Conservation (phyloP, 2,888 invertebrate genomes). For the Andricus quercusramuli region DNA sequence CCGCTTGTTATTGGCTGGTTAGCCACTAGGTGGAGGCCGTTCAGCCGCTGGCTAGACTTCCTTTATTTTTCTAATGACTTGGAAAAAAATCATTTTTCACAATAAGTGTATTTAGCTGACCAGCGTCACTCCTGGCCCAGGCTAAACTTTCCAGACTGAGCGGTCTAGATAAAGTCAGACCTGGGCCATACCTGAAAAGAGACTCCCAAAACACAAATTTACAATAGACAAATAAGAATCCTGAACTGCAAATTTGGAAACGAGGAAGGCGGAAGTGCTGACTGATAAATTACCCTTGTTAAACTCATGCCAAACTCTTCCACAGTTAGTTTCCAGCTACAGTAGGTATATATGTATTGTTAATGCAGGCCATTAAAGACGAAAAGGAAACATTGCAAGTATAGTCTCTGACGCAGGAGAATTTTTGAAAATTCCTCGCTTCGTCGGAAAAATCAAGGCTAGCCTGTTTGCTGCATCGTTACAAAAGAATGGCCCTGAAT, state of each 20-base stretch:
- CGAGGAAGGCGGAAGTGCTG: neutral
- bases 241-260: too few species aligned
- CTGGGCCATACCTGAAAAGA: too few species aligned
- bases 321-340: neutral
- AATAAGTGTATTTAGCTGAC: too few species aligned
- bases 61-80: too few species aligned
- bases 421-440: conserved; percentile 11
- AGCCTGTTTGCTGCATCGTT: conserved; percentile 3
- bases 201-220: neutral
- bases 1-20: too few species aligned
- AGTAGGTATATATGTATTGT: neutral
- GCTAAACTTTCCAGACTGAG: too few species aligned
- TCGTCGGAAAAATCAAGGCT: conserved; percentile 19
- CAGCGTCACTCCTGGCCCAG: too few species aligned
- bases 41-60: too few species aligned
- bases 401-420: conserved; percentile 1
- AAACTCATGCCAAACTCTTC: neutral
- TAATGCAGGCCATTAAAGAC: neutral
- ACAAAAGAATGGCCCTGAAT: conserved; percentile 5
- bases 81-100: too few species aligned
- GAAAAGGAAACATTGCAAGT: neutral
- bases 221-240: neutral
- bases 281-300: neutral
- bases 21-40: too few species aligned
- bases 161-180: too few species aligned